Evolutionary conservation across 30 jellyfish, hydroid and myxozoan species (phyloP).

Genomic region (Mastigias papua): DNA sequence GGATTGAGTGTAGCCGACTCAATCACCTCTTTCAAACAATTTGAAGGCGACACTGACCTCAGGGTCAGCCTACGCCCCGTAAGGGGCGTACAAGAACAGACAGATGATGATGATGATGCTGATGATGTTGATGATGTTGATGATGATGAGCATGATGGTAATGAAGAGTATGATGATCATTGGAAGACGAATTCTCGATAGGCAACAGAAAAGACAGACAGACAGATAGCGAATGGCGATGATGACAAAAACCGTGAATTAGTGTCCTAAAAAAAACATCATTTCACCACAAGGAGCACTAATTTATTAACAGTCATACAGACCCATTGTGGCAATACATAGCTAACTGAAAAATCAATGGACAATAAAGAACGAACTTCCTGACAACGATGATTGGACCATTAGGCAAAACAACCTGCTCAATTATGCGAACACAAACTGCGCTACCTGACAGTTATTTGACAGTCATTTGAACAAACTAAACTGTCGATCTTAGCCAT

Average conservation of each 20-base stretch:
- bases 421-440: background rate
- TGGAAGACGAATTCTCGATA: too few species aligned
- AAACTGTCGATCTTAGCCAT: background rate
- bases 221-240: too few species aligned
- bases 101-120: conserved; percentile 2
- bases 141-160: conserved; percentile 9
- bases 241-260: too few species aligned
- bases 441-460: background rate
- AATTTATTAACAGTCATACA: too few species aligned
- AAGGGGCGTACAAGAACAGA: background rate
- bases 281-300: too few species aligned
- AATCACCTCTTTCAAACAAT: too few species aligned
- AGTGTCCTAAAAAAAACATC: too few species aligned
- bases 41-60: too few species aligned
- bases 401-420: background rate
- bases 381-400: background rate
- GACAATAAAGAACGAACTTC: background rate
- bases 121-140: conserved; percentile 16
- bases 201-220: too few species aligned
- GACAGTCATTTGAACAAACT: background rate
- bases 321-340: too few species aligned
- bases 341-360: background rate
- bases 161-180: background rate
- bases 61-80: background rate
- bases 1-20: too few species aligned